A percentile compares a stretch with the other conserved stretches of the same genome.
Evolutionary conservation across 2,888 invertebrate genomes (phyloP).

Genomic region (Hyposoter didymator): DNA sequence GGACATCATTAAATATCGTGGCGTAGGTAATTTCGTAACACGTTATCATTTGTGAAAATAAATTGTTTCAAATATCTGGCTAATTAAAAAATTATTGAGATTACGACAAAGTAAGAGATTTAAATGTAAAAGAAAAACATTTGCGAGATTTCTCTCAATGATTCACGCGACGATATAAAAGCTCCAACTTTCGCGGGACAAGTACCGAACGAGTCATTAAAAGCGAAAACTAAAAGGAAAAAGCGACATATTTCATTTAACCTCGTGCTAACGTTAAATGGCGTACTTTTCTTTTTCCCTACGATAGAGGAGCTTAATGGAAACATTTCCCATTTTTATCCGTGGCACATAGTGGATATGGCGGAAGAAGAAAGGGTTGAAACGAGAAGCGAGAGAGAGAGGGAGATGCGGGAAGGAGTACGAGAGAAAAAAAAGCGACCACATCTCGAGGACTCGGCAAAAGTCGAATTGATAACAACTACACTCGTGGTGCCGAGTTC

Average conservation of each 20-base stretch:
- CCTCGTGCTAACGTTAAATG: conserved; percentile 32
- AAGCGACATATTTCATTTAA: conserved; percentile 25
- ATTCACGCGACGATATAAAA: conserved; percentile 2
- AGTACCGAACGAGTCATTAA: neutral
- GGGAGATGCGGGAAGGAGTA: conserved; percentile 41
- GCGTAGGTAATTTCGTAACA: neutral
- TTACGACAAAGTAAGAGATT: neutral
- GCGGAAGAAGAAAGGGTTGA: conserved; percentile 39
- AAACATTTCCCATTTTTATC: conserved; percentile 41
- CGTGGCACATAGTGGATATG: conserved; percentile 5
- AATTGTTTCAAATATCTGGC: neutral
- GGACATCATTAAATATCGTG: neutral
- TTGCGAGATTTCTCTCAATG: neutral
- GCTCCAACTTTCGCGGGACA: conserved; percentile 1
- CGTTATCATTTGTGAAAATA: neutral
- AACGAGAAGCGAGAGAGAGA: conserved; percentile 35
- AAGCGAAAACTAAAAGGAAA: conserved; percentile 2
- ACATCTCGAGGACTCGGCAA: conserved; percentile 70
- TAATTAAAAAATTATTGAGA: conserved; percentile 8
- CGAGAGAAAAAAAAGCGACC: conserved; percentile 54
- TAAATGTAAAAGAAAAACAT: neutral
- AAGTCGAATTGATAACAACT: conserved; percentile 75
- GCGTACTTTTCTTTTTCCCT: conserved; percentile 32
- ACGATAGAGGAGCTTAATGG: conserved; percentile 43
- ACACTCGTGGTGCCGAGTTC: conserved; percentile 61